A percentile compares a stretch with the other conserved stretches of the same genome.
phyloP scores from a whole-genome alignment of 2,113 vertebrate genomes.

The Callithrix jacchus region DNA sequence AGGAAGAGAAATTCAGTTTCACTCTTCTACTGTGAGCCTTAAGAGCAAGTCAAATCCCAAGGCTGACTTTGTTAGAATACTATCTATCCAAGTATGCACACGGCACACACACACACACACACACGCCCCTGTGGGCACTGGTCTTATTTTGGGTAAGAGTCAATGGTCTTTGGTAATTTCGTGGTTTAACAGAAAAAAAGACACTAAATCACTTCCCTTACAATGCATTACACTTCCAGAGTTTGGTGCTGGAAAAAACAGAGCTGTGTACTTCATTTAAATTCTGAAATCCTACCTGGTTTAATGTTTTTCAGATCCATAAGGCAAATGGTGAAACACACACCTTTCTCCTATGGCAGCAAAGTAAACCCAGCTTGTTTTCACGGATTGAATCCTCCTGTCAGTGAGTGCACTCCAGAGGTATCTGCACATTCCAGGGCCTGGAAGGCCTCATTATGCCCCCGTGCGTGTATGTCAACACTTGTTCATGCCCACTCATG shows the following conservation, averaged over 20 bases:
- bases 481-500: neutral
- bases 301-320: neutral
- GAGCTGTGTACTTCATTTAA: neutral
- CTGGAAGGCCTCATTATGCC: neutral
- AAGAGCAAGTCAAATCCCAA: neutral
- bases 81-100: neutral
- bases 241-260: neutral
- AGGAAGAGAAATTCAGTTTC: conserved; percentile 12
- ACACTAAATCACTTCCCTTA: neutral
- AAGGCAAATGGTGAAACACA: neutral
- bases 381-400: neutral
- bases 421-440: neutral
- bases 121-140: neutral
- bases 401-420: rapidly evolving
- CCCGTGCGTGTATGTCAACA: rapidly evolving
- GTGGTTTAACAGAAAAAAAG: neutral
- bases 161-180: neutral
- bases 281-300: neutral
- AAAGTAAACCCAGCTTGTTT: neutral
- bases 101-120: too few relatives aligned
- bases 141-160: neutral
- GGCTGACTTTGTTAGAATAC: neutral
- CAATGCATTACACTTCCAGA: neutral
- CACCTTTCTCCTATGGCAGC: neutral
- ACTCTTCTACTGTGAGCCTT: neutral